Percentiles rank a stretch among this genome's conserved stretches.
Evolutionary conservation across 1,140 invertebrate species (phyloP).

Genomic region (Drosophila dunni): DNA sequence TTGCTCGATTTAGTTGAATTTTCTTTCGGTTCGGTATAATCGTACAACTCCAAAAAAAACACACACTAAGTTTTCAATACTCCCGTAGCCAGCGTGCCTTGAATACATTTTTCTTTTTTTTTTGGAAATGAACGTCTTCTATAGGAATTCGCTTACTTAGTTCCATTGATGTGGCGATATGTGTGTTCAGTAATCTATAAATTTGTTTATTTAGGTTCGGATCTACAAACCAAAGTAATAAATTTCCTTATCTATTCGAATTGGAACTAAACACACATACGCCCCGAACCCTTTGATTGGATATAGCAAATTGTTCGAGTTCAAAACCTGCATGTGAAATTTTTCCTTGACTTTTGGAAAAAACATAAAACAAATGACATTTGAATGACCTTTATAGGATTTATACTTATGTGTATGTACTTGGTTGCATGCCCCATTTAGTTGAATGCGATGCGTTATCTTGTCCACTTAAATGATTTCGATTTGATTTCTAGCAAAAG

Average conservation of each 20-base stretch:
- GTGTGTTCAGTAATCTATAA: constrained; percentile 18
- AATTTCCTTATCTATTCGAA: neutral
- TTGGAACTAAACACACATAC: constrained; percentile 19
- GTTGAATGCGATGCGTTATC: constrained; percentile 72
- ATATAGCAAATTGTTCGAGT: constrained; percentile 35
- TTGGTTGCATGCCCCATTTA: constrained; percentile 69
- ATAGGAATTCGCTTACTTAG: constrained; percentile 11
- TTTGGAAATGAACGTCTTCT: constrained; percentile 19
- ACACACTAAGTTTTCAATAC: constrained; percentile 27
- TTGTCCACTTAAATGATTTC: constrained; percentile 67
- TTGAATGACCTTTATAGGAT: constrained; percentile 42
- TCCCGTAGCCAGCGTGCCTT: constrained; percentile 30
- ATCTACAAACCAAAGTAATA: neutral
- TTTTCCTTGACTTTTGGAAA: constrained; percentile 43
- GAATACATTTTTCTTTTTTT: constrained; percentile 22
- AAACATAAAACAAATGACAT: constrained; percentile 19
- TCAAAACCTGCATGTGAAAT: constrained; percentile 58
- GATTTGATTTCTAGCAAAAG: constrained; percentile 68
- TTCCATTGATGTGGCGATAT: constrained; percentile 2
- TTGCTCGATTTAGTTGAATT: constrained; percentile 64
- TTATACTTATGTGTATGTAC: constrained; percentile 64
- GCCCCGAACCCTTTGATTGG: constrained; percentile 39
- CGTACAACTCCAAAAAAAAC: constrained; percentile 21
- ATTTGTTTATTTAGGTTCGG: neutral
- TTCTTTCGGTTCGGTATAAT: constrained; percentile 63